Evolutionary conservation across 2,888 invertebrate species (phyloP), one percentile per base, ranked within the genome.

Genomic region (Odontomyia ornata): DNA sequence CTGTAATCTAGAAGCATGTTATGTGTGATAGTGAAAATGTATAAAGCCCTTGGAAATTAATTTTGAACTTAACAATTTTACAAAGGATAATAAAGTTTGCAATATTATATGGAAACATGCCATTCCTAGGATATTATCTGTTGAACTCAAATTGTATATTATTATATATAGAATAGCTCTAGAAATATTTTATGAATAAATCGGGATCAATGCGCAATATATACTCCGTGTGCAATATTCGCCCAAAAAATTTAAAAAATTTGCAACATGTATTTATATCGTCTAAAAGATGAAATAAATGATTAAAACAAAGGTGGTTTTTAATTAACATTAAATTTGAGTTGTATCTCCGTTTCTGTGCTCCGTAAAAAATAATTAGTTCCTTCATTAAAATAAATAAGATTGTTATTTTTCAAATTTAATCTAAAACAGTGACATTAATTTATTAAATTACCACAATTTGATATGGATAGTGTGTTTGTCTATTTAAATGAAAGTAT

Each of bases 101-200:
- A 73, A 73, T 60, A 73, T 60, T 57, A 25, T 21, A 73, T 15
- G 47, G 43, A 47, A 43, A 69, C 23, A 73, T 73, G 73, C 73
- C 73, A 73, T 73, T 73, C 60, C 36, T 73, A 73, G 73, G n/a
- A 57, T 73, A 73, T 73, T 73, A 9, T 73, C 30, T 43, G 30
- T 60, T 47, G 13, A 52, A 52, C 13, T 67, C n/a, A 27, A 30
- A 30, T 9, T 52, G 71, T 60, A 57, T n/a, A 73, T 57, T 72
- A 47, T 4, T 56, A 25, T 27, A 18, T 72, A 27, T 28, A 28
- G 18, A 4, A 18, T 28, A 2, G 9, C 4, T n/a, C 11, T 18
- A 47, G 21, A 27, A 46, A 71, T 36, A 25, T 23, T n/a, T 27
- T 3, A 56, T 18, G 13, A 71, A 47, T 25, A 27, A 46, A 27